These are phyloP conservation scores for Oscheius sp. DNA, from an alignment of 2,888 invertebrate genomes.

Conservation along the genomic window DNA sequence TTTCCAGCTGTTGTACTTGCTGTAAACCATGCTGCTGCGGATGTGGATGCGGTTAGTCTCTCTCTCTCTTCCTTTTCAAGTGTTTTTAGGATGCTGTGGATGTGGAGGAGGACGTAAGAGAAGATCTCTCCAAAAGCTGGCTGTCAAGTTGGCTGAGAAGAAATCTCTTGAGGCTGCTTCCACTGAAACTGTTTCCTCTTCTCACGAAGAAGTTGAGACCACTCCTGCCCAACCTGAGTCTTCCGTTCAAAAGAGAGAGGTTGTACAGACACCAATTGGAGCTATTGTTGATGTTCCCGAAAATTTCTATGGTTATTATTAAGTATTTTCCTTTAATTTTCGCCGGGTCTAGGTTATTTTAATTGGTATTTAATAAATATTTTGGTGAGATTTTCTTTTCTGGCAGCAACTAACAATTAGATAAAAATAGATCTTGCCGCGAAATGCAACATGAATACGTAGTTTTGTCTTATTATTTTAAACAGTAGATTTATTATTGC, in stretches of 20 bases:
- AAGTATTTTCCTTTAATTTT: too few species aligned
- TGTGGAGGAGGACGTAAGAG: constrained; percentile 49
- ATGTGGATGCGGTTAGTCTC: constrained; percentile 11
- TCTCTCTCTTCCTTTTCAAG: not conserved
- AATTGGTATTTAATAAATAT: not conserved
- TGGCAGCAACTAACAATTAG: too few species aligned
- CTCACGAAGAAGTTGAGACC: not conserved
- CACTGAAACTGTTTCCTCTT: not conserved
- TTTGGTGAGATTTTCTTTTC: too few species aligned
- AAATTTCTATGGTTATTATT: constrained; percentile 28
- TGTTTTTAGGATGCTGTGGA: constrained; percentile 43
- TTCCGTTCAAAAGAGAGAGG: not conserved
- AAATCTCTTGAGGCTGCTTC: not conserved
- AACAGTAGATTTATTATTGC: too few species aligned
- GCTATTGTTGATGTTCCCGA: constrained; percentile 28
- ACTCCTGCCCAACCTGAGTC: not conserved
- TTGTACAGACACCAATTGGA: constrained; percentile 21
- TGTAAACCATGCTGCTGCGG: constrained; percentile 37
- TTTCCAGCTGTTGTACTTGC: constrained; percentile 40
- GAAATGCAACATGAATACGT: too few species aligned
- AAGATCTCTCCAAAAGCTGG: constrained; percentile 45
- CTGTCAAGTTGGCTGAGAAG: constrained; percentile 44
- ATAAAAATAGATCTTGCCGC: too few species aligned
- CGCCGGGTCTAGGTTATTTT: not conserved
- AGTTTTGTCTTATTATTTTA: too few species aligned